Evolutionary conservation across 2,797 vertebrate genomes (phyloP).

Genomic region (Channallabes apus): DNA sequence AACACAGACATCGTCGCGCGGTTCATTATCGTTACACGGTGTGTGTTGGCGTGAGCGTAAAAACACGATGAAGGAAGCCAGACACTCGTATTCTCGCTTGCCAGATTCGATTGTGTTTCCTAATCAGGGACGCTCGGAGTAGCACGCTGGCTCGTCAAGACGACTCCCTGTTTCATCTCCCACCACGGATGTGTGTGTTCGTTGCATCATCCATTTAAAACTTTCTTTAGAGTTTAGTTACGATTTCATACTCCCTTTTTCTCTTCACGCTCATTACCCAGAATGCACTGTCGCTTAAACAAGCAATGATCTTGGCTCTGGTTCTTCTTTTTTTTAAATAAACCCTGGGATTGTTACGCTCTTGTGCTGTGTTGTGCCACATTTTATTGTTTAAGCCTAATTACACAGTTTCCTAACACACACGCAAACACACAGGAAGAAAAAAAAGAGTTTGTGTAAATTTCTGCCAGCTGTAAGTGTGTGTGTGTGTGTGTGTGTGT

Average conservation of each 20-base stretch:
- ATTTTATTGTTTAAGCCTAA: slow-evolving; percentile 24
- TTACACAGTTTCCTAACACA: slow-evolving; percentile 10
- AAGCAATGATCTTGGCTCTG: slow-evolving; percentile 39
- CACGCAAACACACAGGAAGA: slow-evolving; percentile 3
- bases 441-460: not conserved
- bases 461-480: not conserved
- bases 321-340: not conserved
- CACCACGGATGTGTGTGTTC: not conserved
- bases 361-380: not conserved
- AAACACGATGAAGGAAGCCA: not conserved
- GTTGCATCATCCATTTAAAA: not conserved
- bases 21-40: not conserved
- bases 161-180: not conserved
- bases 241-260: not conserved
- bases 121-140: not conserved
- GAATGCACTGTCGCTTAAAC: slow-evolving; percentile 37
- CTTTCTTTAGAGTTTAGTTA: not conserved
- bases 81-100: not conserved
- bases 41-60: not conserved
- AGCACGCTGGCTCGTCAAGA: not conserved
- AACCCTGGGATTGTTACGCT: slow-evolving; percentile 43
- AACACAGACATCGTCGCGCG: not conserved
- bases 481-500: not conserved
- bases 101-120: not conserved
- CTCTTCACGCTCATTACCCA: slow-evolving; percentile 25